A percentile compares a stretch with the other conserved stretches of the same genome.
Conservation (phyloP, 2,113 vertebrate genomes). For the Crocuta crocuta region DNA sequence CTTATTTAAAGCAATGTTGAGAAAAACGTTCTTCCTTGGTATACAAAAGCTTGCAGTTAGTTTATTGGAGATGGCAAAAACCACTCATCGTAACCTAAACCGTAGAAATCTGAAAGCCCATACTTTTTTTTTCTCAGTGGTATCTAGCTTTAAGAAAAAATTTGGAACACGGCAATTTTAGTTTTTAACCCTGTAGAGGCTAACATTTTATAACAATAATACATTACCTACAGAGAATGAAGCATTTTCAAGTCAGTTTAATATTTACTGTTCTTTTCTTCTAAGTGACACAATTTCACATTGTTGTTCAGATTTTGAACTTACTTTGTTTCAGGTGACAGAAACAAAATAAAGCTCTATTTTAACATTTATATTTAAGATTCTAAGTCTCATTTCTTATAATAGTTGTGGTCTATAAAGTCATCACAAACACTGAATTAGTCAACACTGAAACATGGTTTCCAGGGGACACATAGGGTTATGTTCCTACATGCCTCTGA, state of each 20-base stretch:
- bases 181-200: background rate
- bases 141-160: background rate
- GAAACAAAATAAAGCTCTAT: background rate
- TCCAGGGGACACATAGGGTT: background rate
- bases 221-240: background rate
- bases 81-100: background rate
- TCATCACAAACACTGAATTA: background rate
- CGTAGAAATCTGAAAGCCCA: background rate
- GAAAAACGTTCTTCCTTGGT: background rate
- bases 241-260: background rate
- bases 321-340: background rate
- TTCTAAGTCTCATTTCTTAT: background rate
- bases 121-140: background rate
- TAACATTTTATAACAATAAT: background rate
- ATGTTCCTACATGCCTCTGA: background rate
- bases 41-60: background rate
- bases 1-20: background rate
- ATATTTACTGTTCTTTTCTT: background rate
- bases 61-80: background rate
- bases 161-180: background rate
- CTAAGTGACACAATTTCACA: background rate
- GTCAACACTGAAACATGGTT: background rate
- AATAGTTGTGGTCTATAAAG: background rate
- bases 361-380: slow-evolving; percentile 11
- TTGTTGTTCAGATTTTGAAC: background rate